Base-by-base conservation (phyloP, 1,140 invertebrate genomes). In the Diabrotica virgifera region DNA sequence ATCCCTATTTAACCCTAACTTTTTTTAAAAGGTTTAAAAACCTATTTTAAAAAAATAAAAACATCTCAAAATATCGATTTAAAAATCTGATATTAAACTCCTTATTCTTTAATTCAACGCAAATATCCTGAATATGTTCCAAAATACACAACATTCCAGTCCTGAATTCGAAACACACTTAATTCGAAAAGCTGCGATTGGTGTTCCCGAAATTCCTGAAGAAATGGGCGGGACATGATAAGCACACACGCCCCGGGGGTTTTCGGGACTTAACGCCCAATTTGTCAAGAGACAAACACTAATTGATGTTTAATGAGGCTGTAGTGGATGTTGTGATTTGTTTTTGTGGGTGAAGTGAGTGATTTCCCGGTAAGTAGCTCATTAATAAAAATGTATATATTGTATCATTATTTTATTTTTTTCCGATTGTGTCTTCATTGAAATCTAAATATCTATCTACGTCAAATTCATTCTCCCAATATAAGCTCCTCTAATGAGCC, bases 141-240 rank as follows among this genome's bases (percentile, higher is more conserved):
- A 24, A 24, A 24, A 24, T 24, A 24, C 24, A 24, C 24, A 24
- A 46, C 40, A 46, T 46, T 46, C 40, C 40, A 5, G 40, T 3
- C 8, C n/a, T 46, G n/a, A 46, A 46, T 46, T 46, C n/a, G 8
- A 46, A 46, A 46, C 40, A 46, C 40, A 46, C 40, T 46, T 57
- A 57, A 36, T n/a, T 36, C 35, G 24, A 36, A 13, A 9, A 9
- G 8, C 12, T 36, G n/a, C 55, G n/a, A 36, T 38, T 60, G 55
- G 50, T 38, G 36, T 14, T 56, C 37, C 7, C 13, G 53, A 14
- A 36, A 52, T 69, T 65, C 60, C 62, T 70, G 66, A 70, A 68
- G 70, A 70, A 65, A 63, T 68, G 59, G 70, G 70, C 58, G 70
- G 70, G 64, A 65, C 40, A 11, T 51, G 11, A 0, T 6, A 36